Conservation (phyloP, 1,140 invertebrate species). For the Sitodiplosis mosellana region DNA sequence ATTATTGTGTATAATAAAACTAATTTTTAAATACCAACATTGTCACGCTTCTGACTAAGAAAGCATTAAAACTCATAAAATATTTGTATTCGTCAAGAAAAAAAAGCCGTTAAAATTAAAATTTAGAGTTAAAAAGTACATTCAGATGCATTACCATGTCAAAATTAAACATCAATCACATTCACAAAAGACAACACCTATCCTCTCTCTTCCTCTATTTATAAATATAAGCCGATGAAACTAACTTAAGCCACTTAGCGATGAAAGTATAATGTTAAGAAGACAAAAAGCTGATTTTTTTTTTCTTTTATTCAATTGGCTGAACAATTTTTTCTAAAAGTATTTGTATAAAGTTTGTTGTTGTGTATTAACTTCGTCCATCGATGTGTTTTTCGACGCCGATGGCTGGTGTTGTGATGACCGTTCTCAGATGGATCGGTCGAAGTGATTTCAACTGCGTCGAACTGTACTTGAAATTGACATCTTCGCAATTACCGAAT, state of each 20-base stretch:
- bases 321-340: background rate
- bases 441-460: conserved; percentile 34
- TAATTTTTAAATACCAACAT: background rate
- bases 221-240: background rate
- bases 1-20: background rate
- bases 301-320: background rate
- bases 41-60: background rate
- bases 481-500: conserved; percentile 36
- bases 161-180: background rate
- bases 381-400: background rate
- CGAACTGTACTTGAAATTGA: conserved; percentile 43
- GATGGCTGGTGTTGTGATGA: background rate
- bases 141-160: background rate
- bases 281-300: background rate
- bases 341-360: too few relatives aligned
- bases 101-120: background rate
- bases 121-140: background rate
- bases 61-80: background rate
- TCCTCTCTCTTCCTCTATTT: background rate
- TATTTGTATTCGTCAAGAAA: background rate
- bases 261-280: background rate
- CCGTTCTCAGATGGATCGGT: background rate
- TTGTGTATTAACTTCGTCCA: background rate
- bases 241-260: background rate
- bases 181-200: background rate